Evolutionary conservation across 2,113 vertebrate genomes (phyloP), one percentile per base, ranked within the genome.

Genomic region (Erpornis zantholeuca): DNA sequence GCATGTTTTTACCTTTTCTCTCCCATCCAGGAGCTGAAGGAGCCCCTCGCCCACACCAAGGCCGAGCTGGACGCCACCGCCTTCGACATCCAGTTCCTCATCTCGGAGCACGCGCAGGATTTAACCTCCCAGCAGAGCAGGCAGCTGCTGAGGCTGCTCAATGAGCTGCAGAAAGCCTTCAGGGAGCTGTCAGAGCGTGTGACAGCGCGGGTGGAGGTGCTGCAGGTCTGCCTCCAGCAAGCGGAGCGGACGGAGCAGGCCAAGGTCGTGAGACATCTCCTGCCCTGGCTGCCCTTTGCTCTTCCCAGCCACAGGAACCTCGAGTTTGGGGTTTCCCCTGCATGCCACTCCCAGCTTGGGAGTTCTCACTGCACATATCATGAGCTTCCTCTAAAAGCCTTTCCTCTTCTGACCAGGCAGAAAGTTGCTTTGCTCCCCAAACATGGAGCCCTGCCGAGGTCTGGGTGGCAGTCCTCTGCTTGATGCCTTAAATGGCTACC

Each of bases 61-160:
- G 92, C 86, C 15, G 98, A 99, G 73, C 98, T 99, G 27, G 98
- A 98, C 8, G 31, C 71, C 36, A 88, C 98, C 3, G 99, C 98
- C 60, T 98, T 98, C 7, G 98, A 98, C 87, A 94, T 99, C 87
- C 99, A 99, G 96, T 66, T 98, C 81, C 99, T 99, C 76, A 98
- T 99, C 96, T 99, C 99, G 0, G 99, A 99, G 97, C 98, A 98
- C 1, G 98, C 99, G 1, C 99, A 98, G 96, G 99, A 99, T 81
- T 85, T 99, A 83, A 97, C 92, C 15, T 98, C 99, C 5, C 98
- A 99, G 92, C 99, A 99, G 96, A 99, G 98, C 97, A 97, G 98
- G 81, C 97, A 97, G 89, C 97, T 99, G 49, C 98, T 99, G 81
- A 97, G 97, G 87, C 98, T 98, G 95, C 98, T 99, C 35, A 98